These are phyloP conservation scores for Mechanitis mazaeus DNA, from an alignment of 2,888 invertebrate genomes.

Conservation along the genomic window DNA sequence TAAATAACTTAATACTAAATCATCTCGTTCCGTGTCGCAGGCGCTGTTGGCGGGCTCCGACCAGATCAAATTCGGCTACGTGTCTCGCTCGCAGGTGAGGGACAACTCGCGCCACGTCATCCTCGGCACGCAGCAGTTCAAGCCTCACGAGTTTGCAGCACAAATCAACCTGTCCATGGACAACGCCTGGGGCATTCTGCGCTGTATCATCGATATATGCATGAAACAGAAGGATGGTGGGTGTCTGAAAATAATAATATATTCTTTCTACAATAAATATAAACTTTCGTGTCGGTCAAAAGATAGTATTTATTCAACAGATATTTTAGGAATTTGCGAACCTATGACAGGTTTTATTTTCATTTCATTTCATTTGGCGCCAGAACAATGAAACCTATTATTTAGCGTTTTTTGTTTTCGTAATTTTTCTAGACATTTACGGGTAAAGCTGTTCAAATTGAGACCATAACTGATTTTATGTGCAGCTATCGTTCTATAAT, in stretches of 20 bases:
- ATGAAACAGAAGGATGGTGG: constrained; percentile 97
- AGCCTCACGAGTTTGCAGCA: constrained; percentile 98
- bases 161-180: constrained; percentile 99
- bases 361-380: too few species aligned
- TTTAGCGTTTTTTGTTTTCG: too few species aligned
- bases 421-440: too few species aligned
- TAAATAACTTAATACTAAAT: neutral
- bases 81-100: constrained; percentile 94
- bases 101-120: constrained; percentile 98
- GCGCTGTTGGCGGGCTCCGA: constrained; percentile 96
- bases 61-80: constrained; percentile 99
- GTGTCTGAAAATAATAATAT: constrained; percentile 23
- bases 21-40: constrained; percentile 48
- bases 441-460: too few species aligned
- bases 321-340: too few species aligned
- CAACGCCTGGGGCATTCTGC: constrained; percentile 98
- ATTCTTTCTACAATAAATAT: too few species aligned
- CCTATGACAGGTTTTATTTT: too few species aligned
- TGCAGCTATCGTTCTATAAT: too few species aligned
- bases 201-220: constrained; percentile 97
- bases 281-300: too few species aligned
- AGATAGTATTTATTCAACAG: too few species aligned
- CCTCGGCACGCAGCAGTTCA: constrained; percentile 97
- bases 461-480: too few species aligned
- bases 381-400: too few species aligned